Percentiles rank a stretch among this genome's conserved stretches.
Conservation (phyloP, 2,888 invertebrate genomes). For the Esperia sulphurella region DNA sequence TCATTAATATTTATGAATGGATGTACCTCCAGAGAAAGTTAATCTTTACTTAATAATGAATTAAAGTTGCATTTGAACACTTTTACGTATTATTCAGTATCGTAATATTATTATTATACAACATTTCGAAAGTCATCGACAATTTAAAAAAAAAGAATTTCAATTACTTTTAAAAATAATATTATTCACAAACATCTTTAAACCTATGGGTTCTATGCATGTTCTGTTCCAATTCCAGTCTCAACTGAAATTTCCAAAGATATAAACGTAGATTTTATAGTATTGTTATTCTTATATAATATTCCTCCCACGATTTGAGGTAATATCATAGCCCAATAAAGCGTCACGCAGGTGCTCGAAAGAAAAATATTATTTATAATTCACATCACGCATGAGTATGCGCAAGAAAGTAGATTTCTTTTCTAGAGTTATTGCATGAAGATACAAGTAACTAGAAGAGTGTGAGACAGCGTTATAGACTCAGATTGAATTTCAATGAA, state of each 20-base stretch:
- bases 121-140: too few relatives aligned
- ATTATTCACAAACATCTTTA: too few relatives aligned
- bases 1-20: neutral
- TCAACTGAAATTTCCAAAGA: neutral
- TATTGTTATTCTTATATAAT: neutral
- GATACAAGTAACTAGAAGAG: neutral
- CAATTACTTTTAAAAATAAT: too few relatives aligned
- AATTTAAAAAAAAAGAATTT: too few relatives aligned
- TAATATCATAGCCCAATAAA: neutral
- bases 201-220: too few relatives aligned
- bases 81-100: too few relatives aligned
- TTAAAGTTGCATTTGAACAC: too few relatives aligned
- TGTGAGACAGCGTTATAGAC: too few relatives aligned
- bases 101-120: too few relatives aligned
- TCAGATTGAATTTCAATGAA: too few relatives aligned
- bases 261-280: neutral
- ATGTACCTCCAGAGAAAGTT: neutral
- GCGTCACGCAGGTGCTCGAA: neutral
- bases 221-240: neutral
- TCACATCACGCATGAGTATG: neutral
- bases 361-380: neutral
- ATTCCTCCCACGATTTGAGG: neutral
- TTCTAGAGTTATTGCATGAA: neutral
- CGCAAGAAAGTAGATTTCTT: conserved; percentile 1
- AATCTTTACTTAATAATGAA: too few relatives aligned